Percentiles rank a stretch among this genome's conserved stretches.
Evolutionary conservation across 1,140 invertebrate species (phyloP).

Genomic region (Diachasmimorpha longicaudata): DNA sequence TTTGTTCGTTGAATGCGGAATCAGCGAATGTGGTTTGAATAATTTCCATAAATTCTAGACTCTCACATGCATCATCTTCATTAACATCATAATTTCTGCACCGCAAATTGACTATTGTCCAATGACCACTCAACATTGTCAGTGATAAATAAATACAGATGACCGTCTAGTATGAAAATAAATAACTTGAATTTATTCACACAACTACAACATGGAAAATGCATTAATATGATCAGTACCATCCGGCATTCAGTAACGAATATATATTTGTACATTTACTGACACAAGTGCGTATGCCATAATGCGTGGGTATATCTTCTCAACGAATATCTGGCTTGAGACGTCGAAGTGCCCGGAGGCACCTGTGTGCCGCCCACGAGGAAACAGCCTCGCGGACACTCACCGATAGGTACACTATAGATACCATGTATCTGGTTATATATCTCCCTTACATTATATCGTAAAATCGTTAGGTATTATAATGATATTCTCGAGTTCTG

Average conservation of each 20-base stretch:
- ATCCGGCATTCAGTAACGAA: background rate
- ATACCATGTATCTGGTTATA: background rate
- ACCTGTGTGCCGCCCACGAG: conserved; percentile 54
- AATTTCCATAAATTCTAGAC: no score
- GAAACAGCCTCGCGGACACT: conserved; percentile 35
- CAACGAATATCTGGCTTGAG: conserved; percentile 9
- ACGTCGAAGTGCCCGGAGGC: conserved; percentile 46
- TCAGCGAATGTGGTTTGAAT: no score
- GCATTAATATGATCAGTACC: background rate
- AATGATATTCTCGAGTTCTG: conserved; percentile 12
- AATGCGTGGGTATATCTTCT: conserved; percentile 18
- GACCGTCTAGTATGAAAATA: background rate
- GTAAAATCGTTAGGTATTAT: conserved; percentile 19
- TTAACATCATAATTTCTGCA: background rate
- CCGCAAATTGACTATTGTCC: background rate
- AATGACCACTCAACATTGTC: background rate
- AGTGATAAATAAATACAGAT: background rate
- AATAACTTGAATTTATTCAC: background rate
- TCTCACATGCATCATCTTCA: no score
- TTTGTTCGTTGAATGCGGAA: no score
- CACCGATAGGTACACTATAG: background rate
- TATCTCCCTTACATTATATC: background rate
- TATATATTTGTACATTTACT: background rate
- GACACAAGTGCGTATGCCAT: conserved; percentile 24
- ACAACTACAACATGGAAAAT: background rate